Evolutionary conservation across 2,113 vertebrate species (phyloP), one percentile per base, ranked within the genome.

Genomic region (Asarcornis scutulata): DNA sequence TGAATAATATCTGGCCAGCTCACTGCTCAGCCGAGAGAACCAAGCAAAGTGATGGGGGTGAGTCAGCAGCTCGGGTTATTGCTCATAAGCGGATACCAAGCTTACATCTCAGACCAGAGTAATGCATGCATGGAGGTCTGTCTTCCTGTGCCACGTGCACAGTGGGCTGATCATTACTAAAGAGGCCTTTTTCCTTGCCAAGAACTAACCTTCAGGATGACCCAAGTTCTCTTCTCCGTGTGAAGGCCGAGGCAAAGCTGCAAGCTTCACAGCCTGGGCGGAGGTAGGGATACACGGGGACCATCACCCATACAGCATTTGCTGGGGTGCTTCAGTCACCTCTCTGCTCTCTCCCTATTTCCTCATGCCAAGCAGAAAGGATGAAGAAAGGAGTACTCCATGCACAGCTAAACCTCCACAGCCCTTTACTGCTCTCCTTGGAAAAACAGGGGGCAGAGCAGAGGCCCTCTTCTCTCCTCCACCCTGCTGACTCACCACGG

Each of bases 41-140:
- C 59, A 64, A 86, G 73, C 34, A 13, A 72, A 95, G 79, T 4
- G 17, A 79, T 34, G 62, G 0, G 1, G 48, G 22, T 95, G 91
- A 96, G 74, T 96, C 95, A 96, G 92, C 86, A 91, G 74, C 82
- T 34, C 53, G 34, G 68, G 67, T 67, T 91, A 52, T 91, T 91
- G 94, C 92, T 94, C 81, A 55, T 76, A 27, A 31, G 48, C 13
- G 71, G 74, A 36, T 76, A 36, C 42, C 2, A 7, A 69, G 31
- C 69, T 58, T 55, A 62, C 0, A 1, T 26, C 62, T 4, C 22
- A 93, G 80, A 73, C 25, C 66, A 46, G 31, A 1, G 13, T 44
- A 85, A 69, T 0, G 1, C 76, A 53, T 0, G 3, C 13, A 2
- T 23, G 83, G 42, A 94, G 29, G 48, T 88, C 66, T 78, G 58